Conservation (phyloP, 2,113 vertebrate genomes). For the Ifrita kowaldi region DNA sequence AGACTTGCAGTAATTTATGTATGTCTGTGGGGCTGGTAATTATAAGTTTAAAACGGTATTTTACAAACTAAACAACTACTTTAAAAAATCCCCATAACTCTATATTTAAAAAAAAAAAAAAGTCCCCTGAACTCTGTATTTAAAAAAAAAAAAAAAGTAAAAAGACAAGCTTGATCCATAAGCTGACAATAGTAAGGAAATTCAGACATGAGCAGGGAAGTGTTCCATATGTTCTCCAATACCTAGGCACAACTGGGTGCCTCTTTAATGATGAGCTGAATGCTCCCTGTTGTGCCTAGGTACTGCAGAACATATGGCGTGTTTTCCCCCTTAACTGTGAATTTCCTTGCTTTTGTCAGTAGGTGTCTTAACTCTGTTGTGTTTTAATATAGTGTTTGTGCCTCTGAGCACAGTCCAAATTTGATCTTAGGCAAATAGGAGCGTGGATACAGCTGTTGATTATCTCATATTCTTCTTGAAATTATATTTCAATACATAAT, state of each 20-base stretch:
- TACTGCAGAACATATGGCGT: constrained; percentile 76
- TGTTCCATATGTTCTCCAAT: constrained; percentile 79
- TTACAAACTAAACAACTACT: constrained; percentile 28
- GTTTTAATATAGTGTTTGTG: constrained; percentile 70
- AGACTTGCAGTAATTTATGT: neutral
- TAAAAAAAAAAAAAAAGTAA: neutral
- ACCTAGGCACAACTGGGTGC: constrained; percentile 81
- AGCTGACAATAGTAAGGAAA: constrained; percentile 67
- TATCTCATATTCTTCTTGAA: constrained; percentile 39
- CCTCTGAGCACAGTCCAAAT: constrained; percentile 61
- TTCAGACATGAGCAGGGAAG: constrained; percentile 69
- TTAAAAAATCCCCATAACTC: neutral
- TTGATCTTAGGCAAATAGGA: constrained; percentile 61
- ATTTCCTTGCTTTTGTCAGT: constrained; percentile 77
- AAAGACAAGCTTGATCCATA: constrained; percentile 65
- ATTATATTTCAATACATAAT: constrained; percentile 39
- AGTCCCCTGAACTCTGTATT: neutral
- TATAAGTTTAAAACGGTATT: constrained; percentile 33
- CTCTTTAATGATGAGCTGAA: constrained; percentile 81
- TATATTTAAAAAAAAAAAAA: neutral
- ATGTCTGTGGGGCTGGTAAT: neutral
- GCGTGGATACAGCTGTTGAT: constrained; percentile 62
- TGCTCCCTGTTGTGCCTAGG: constrained; percentile 77
- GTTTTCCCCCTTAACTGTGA: constrained; percentile 69
- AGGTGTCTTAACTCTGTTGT: constrained; percentile 74